These are phyloP conservation scores for Odontomyia ornata DNA, from an alignment of 2,888 invertebrate species.

Conservation along the genomic window DNA sequence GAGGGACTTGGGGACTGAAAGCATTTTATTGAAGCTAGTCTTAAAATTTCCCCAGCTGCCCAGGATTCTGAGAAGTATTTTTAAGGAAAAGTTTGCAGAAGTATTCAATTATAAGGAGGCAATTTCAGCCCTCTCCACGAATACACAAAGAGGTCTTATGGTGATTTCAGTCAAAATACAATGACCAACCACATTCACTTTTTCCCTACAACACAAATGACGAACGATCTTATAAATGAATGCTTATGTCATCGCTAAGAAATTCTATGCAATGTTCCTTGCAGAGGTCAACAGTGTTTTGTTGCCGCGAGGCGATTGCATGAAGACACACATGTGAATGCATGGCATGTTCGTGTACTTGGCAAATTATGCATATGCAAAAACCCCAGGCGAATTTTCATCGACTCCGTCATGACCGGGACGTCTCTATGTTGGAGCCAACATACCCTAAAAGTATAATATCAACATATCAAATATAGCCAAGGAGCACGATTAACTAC, in stretches of 20 bases:
- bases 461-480: constrained; percentile 2
- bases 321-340: neutral
- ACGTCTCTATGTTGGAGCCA: neutral
- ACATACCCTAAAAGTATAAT: constrained; percentile 12
- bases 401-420: neutral
- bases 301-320: neutral
- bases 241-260: constrained; percentile 28
- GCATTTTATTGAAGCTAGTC: neutral
- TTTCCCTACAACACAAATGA: neutral
- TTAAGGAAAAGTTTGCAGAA: too few relatives aligned
- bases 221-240: constrained; percentile 11
- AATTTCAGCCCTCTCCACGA: neutral
- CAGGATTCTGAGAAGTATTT: too few relatives aligned
- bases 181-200: neutral
- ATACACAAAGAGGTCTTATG: neutral
- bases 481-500: constrained; percentile 18
- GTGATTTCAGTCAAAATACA: too few relatives aligned
- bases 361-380: constrained; percentile 11
- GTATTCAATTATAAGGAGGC: neutral
- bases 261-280: constrained; percentile 32
- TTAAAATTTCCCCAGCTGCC: too few relatives aligned
- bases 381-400: neutral
- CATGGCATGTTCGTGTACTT: neutral
- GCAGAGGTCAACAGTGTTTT: constrained; percentile 16
- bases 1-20: neutral